Evolutionary conservation across 92 coral and sea anemone species (phyloP), one percentile per base, ranked within the genome.

Genomic region (Pocillopora grandis): DNA sequence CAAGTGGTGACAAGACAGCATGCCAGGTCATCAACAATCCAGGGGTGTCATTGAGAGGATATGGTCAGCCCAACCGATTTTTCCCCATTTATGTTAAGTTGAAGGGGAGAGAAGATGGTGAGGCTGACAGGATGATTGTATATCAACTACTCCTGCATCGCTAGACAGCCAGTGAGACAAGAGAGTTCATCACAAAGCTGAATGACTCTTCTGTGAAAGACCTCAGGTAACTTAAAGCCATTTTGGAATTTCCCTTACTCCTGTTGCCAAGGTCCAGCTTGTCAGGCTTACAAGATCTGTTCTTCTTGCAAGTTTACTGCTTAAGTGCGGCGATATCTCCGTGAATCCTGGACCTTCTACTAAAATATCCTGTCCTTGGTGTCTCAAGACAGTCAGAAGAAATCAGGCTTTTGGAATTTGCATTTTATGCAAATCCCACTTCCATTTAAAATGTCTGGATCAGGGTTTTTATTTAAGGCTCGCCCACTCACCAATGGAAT

Each of bases 11-110:
- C 17, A 33, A 16, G 58, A 67, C 11, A 58, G 12, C 80, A 23
- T 58, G 62, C 76, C 27, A 85, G 89, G 80, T 85, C 62, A 79
- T 85, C n/a, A 62, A 71, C 76, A 85, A 85, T 85, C 88, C 84
- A 13, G 88, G 88, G 12, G 83, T 64, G 15, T 85, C 83, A 1
- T 69, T 78, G 49, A 69, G 71, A 36, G 89, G 89, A 21, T 86
- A 70, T 60, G 80, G 85, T 65, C 85, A 86, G 66, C 81, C 85
- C 0, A 52, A 72, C 49, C 79, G 85, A 48, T 86, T 86, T 72
- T 86, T 59, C 85, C 89, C 80, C 20, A 55, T 79, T 11, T 80
- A 78, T 55, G 35, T 64, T 35, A 57, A 17, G 73, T 66, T 86
- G 48, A 78, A 86, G 78, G 85, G 80, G 80, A 17, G 85, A 48